A percentile compares a stretch with the other conserved stretches of the same genome.
Evolutionary conservation across 2,113 vertebrate species (phyloP).

Genomic region (Arothron firmamentum): DNA sequence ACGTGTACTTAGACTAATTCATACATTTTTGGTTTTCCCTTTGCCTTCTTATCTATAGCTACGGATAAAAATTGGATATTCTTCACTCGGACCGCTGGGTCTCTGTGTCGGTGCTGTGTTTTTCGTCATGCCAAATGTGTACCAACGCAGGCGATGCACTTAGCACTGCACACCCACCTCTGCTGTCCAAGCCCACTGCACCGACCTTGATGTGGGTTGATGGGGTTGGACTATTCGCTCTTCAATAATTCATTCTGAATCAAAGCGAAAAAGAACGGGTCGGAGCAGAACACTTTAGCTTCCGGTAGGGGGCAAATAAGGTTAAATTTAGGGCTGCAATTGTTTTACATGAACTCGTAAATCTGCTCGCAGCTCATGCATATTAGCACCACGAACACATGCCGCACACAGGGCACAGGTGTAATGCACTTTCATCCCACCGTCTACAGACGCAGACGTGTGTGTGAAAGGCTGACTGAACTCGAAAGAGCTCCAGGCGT

Average conservation of each 20-base stretch:
- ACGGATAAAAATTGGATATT: background rate
- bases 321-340: conserved; percentile 7
- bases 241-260: conserved; percentile 39
- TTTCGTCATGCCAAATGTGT: background rate
- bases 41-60: background rate
- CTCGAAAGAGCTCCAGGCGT: too few species aligned
- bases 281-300: conserved; percentile 6
- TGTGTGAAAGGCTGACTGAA: too few species aligned
- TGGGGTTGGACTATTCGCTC: conserved; percentile 7
- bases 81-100: background rate
- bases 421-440: background rate
- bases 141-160: background rate
- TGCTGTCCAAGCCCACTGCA: conserved; percentile 10
- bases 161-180: background rate
- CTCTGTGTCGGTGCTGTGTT: conserved; percentile 17
- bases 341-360: conserved; percentile 1
- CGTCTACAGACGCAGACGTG: too few species aligned
- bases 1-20: background rate
- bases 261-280: conserved; percentile 25
- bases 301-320: conserved; percentile 1
- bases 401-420: too few species aligned
- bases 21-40: background rate
- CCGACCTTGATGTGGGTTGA: background rate
- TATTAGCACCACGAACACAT: background rate
- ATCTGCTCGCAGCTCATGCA: background rate